Evolutionary conservation across 1,140 invertebrate genomes (phyloP).

Genomic region (Tetramorium alpestre): DNA sequence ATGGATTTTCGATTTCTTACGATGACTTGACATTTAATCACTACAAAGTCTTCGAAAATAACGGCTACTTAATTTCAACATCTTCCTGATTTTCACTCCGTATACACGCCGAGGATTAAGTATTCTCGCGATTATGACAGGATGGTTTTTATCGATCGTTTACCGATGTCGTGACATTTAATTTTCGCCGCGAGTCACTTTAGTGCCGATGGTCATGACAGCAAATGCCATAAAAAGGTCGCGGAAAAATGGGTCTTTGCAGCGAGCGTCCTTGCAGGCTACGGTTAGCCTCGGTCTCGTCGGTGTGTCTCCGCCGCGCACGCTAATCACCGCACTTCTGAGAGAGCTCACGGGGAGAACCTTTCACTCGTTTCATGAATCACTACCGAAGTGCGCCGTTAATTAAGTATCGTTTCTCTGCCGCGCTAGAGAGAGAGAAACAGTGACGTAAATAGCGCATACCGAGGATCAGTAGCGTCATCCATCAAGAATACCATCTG

Average conservation of each 20-base stretch:
- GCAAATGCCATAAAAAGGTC: constrained; percentile 36
- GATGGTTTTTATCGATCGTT: background rate
- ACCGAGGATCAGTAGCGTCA: constrained; percentile 24
- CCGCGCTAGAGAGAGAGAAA: background rate
- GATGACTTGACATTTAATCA: background rate
- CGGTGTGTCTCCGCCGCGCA: background rate
- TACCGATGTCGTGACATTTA: background rate
- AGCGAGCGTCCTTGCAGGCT: constrained; percentile 36
- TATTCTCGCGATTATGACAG: background rate
- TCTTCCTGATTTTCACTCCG: background rate
- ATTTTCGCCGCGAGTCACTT: background rate
- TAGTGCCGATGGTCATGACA: background rate
- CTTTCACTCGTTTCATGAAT: constrained; percentile 75
- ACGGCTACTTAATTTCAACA: background rate
- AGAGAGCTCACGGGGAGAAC: constrained; percentile 26
- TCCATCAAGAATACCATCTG: constrained; percentile 49
- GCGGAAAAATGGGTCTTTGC: constrained; percentile 27
- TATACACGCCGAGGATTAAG: background rate
- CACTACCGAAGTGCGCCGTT: constrained; percentile 54
- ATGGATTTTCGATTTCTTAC: background rate
- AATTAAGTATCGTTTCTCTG: constrained; percentile 64
- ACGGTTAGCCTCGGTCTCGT: constrained; percentile 4
- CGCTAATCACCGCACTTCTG: constrained; percentile 36
- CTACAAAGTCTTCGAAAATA: background rate
- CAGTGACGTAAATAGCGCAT: constrained; percentile 52